A percentile compares a stretch with the other conserved stretches of the same genome.
These are phyloP conservation scores for Chaetogeoica ovagalla DNA, from an alignment of 2,888 invertebrate genomes.

Conservation along the genomic window DNA sequence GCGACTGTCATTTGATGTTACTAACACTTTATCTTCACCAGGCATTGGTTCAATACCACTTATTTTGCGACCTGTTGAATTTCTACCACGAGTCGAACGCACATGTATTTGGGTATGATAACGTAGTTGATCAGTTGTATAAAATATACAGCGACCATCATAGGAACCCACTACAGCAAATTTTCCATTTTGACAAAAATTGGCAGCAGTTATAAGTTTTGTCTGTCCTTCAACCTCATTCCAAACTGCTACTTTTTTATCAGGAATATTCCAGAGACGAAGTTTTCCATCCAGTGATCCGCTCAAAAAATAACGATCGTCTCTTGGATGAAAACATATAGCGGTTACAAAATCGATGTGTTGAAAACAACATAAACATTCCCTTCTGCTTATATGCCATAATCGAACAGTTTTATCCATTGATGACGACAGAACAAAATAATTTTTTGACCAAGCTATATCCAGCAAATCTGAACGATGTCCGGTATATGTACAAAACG, in stretches of 20 bases:
- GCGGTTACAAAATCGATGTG: constrained; percentile 99
- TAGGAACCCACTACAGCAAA: constrained; percentile 98
- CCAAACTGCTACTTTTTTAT: constrained; percentile 98
- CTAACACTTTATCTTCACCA: constrained; percentile 90
- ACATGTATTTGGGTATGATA: constrained; percentile 98
- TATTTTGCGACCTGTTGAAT: constrained; percentile 91
- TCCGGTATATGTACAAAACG: constrained; percentile 90
- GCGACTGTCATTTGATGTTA: constrained; percentile 97
- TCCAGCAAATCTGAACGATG: constrained; percentile 96
- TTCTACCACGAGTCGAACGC: constrained; percentile 91
- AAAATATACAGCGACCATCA: constrained; percentile 97
- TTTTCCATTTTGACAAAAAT: constrained; percentile 92
- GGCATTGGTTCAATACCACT: constrained; percentile 98
- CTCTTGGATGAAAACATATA: constrained; percentile 95
- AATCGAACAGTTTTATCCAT: constrained; percentile 98
- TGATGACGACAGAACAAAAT: constrained; percentile 94
- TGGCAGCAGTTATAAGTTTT: constrained; percentile 93
- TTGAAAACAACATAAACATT: constrained; percentile 98
- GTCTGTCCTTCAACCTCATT: constrained; percentile 94
- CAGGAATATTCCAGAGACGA: constrained; percentile 98
- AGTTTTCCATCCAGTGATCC: constrained; percentile 97
- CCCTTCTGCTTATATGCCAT: constrained; percentile 96
- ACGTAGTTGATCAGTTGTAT: constrained; percentile 95
- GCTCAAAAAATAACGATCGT: constrained; percentile 88
- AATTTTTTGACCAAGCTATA: constrained; percentile 98